These are phyloP conservation scores for Oxystoma pomonae DNA, from an alignment of 2,888 invertebrate species.

Conservation along the genomic window DNA sequence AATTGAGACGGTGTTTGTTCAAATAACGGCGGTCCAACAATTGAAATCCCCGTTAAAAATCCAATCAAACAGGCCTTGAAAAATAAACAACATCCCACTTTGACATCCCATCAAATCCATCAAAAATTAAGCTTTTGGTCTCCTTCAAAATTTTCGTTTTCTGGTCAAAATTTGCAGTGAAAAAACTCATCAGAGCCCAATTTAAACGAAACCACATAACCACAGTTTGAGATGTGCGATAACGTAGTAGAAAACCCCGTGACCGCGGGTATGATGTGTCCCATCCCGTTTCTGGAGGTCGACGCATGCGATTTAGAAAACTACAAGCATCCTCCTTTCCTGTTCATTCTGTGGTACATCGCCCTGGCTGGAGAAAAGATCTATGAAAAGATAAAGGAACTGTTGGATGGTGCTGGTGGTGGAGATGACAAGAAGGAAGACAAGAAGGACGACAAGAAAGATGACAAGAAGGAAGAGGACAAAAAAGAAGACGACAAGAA, in stretches of 20 bases:
- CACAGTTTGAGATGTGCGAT: not conserved
- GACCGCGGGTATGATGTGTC: constrained; percentile 7
- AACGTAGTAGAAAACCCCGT: not conserved
- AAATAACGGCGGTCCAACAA: too few species aligned
- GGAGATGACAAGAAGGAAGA: constrained; percentile 5
- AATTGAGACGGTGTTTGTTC: too few species aligned
- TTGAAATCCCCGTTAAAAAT: too few species aligned
- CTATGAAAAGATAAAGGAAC: constrained; percentile 13
- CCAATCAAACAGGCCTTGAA: too few species aligned
- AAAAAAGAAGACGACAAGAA: constrained; percentile 6
- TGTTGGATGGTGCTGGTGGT: constrained; percentile 1
- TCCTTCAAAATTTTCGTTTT: not conserved
- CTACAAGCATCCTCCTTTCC: constrained; percentile 23
- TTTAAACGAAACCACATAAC: too few species aligned
- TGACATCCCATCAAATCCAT: too few species aligned
- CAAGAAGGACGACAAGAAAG: constrained; percentile 1
- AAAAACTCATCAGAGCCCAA: too few species aligned
- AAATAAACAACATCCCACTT: too few species aligned
- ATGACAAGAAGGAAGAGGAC: constrained; percentile 4
- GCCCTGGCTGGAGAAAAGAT: constrained; percentile 7
- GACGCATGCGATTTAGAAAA: constrained; percentile 20
- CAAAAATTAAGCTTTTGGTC: too few species aligned
- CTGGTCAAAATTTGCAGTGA: not conserved
- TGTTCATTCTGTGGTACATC: constrained; percentile 20
- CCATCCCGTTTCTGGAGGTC: constrained; percentile 12